Conservation (phyloP, 2,888 invertebrate species). For the Cantharis rufa region DNA sequence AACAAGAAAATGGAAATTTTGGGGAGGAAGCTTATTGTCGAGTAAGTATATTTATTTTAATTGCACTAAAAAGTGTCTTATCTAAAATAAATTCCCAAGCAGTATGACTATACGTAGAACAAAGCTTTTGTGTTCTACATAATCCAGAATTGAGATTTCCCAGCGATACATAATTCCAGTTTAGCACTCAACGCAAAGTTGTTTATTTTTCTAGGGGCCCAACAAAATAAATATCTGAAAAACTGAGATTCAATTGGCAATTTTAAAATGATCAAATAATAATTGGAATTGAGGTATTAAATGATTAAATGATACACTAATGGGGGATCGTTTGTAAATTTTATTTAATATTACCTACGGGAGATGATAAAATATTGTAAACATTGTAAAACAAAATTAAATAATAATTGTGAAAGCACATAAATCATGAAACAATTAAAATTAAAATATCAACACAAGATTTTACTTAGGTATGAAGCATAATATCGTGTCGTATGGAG, state of each 20-base stretch:
- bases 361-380: background rate
- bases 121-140: background rate
- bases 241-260: no score
- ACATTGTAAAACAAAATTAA: background rate
- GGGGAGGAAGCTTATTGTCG: no score
- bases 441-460: conserved; percentile 42
- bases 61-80: background rate
- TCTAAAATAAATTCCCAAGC: background rate
- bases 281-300: background rate
- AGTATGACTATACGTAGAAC: background rate
- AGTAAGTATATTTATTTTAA: background rate
- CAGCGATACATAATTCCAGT: background rate
- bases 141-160: background rate
- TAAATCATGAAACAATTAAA: conserved; percentile 20
- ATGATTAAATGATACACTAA: background rate
- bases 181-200: background rate
- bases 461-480: conserved; percentile 45
- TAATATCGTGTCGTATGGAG: conserved; percentile 43
- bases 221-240: no score
- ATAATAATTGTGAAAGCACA: background rate
- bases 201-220: background rate
- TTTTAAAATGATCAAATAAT: background rate
- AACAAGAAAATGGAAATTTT: background rate
- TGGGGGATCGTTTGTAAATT: background rate
- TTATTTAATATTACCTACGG: background rate